These are phyloP conservation scores for Lepilemur ruficaudatus DNA, from an alignment of 2,797 vertebrate species.

Conservation along the genomic window DNA sequence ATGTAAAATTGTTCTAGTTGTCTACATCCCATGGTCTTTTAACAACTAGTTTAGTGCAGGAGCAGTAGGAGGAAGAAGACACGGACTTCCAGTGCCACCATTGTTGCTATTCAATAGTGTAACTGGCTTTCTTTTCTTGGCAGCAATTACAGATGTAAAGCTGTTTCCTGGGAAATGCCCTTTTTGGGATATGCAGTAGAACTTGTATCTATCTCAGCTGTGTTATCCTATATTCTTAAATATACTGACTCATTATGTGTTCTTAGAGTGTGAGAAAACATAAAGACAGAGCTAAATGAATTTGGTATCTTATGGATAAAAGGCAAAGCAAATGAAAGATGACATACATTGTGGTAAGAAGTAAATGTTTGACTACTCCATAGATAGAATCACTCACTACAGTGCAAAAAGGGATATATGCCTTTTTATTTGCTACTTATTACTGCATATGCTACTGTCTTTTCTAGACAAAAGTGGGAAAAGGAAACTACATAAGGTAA, in stretches of 20 bases:
- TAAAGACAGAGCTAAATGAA: constrained; percentile 64
- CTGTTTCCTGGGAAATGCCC: constrained; percentile 52
- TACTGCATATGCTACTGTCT: neutral
- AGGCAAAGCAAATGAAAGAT: constrained; percentile 51
- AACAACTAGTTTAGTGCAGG: neutral
- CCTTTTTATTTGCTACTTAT: constrained; percentile 48
- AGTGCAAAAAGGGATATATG: neutral
- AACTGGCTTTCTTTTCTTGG: constrained; percentile 64
- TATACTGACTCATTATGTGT: constrained; percentile 54
- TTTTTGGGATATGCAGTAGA: constrained; percentile 43
- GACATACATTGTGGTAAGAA: neutral
- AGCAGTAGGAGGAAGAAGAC: constrained; percentile 15
- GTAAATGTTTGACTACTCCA: neutral
- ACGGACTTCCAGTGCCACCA: neutral
- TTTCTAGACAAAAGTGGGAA: neutral
- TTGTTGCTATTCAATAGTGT: constrained; percentile 22
- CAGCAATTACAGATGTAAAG: constrained; percentile 63
- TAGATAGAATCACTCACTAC: constrained; percentile 9
- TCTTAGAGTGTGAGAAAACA: constrained; percentile 30
- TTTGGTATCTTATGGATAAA: constrained; percentile 58
- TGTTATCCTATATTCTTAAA: neutral
- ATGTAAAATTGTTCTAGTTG: neutral
- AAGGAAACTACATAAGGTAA: neutral
- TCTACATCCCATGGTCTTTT: neutral
- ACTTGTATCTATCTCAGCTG: constrained; percentile 61